Base-by-base conservation (phyloP, 2,113 vertebrate genomes). In the Cranoglanis bouderius region DNA sequence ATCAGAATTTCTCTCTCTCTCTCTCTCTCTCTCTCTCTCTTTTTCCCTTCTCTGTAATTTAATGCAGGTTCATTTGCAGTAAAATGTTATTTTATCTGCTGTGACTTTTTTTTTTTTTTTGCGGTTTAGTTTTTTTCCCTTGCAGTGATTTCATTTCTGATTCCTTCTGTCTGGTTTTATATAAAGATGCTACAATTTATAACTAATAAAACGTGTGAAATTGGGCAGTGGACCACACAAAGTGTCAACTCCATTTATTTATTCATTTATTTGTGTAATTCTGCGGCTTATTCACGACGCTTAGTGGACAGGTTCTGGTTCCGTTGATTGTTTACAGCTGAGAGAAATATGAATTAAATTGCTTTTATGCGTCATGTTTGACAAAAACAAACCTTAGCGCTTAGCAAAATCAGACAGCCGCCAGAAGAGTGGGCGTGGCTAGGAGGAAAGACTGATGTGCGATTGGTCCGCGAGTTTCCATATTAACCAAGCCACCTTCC, bases 141-240 rank as follows among this genome's bases (percentile, higher is more conserved):
- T 87, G 91, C 89, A 93, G 86, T 94, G 92, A 90, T 94, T 95
- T 95, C 90, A 93, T 94, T 95, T 95, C 93, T 92, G 92, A 93
- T 90, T 88, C 90, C 51, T 90, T 55, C 91, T 93, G 77, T 91
- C 92, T 90, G 89, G 86, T 92, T 93, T 93, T 95, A 95, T 94
- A 95, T 94, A 57, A 92, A 95, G 94, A 94, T 95, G 94, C 95
- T 93, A 93, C 95, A 93, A 93, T 96, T 96, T 96, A 94, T 95
- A 95, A 95, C 92, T 88, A 95, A 96, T 95, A 96, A 96, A 94
- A 93, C 91, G 95, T 95, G 94, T 95, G 96, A 90, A 93, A 92
- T 94, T 93, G 93, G 90, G 91, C 89, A 92, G 91, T 91, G 92
- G 84, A 90, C 81, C 86, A 81, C 84, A 16, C 75, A 88, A 75